Conservation (phyloP, 2,113 vertebrate genomes). For the Zosterops borbonicus region DNA sequence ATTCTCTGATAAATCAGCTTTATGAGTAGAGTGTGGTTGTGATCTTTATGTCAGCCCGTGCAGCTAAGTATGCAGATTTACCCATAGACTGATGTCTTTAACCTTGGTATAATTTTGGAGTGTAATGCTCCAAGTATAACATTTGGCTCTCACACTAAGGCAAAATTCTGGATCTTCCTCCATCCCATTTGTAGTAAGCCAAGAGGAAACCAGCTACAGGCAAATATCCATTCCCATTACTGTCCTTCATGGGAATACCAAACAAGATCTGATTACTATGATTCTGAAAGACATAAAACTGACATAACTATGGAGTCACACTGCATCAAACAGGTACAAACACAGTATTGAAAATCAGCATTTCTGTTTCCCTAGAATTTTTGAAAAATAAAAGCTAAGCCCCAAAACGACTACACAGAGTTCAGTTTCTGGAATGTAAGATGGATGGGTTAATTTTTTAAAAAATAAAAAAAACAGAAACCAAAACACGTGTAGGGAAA, state of each 20-base stretch:
- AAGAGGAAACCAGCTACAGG: neutral
- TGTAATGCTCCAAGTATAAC: neutral
- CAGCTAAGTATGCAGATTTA: neutral
- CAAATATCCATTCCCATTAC: neutral
- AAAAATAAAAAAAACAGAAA: neutral
- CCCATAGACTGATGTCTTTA: neutral
- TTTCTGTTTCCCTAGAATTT: neutral
- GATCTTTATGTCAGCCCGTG: neutral
- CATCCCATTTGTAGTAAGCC: neutral
- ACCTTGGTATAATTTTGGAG: neutral
- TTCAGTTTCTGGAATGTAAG: neutral
- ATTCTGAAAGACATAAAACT: neutral
- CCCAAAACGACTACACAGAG: rapidly evolving
- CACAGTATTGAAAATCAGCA: neutral
- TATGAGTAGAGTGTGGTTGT: neutral
- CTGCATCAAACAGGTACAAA: neutral
- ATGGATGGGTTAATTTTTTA: neutral
- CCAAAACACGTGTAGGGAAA: neutral
- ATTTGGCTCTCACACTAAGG: neutral
- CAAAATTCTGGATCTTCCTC: neutral
- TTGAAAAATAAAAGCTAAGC: neutral
- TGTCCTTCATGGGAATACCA: neutral
- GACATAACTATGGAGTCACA: neutral
- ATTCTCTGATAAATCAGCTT: neutral
- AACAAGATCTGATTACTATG: neutral